These are phyloP conservation scores for Perizoma flavofasciatum DNA, from an alignment of 2,888 invertebrate species.

Conservation along the genomic window DNA sequence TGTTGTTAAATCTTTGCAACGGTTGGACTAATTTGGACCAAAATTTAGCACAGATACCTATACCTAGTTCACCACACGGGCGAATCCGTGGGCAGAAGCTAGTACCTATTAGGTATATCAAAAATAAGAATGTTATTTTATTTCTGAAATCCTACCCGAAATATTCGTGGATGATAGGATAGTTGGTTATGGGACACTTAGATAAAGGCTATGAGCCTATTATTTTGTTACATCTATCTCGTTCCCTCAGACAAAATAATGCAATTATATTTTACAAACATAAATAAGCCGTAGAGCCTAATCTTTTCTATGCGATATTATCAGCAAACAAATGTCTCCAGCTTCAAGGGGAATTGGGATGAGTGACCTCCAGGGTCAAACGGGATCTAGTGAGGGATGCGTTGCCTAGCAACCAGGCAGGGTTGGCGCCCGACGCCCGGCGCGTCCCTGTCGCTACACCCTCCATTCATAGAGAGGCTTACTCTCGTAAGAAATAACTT, in stretches of 20 bases:
- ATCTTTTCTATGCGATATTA: conserved; percentile 24
- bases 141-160: too few species aligned
- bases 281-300: background rate
- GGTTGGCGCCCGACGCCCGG: conserved; percentile 41
- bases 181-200: too few species aligned
- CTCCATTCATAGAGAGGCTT: conserved; percentile 55
- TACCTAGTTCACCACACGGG: too few species aligned
- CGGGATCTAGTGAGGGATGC: conserved; percentile 51
- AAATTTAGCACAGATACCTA: too few species aligned
- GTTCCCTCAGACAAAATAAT: background rate
- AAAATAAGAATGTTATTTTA: too few species aligned
- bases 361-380: conserved; percentile 64
- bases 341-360: conserved; percentile 46
- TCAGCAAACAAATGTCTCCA: conserved; percentile 40
- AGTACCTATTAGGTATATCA: too few species aligned
- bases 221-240: too few species aligned
- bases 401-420: conserved; percentile 63
- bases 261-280: background rate
- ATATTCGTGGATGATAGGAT: too few species aligned
- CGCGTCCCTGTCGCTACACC: conserved; percentile 39
- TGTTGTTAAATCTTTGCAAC: too few species aligned
- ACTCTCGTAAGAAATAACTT: conserved; percentile 40
- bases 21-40: too few species aligned
- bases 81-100: too few species aligned
- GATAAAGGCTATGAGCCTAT: too few species aligned